Evolutionary conservation across 23 tunicate species (phyloP), one percentile per base, ranked within the genome.

Genomic region (Corella eumyota): DNA sequence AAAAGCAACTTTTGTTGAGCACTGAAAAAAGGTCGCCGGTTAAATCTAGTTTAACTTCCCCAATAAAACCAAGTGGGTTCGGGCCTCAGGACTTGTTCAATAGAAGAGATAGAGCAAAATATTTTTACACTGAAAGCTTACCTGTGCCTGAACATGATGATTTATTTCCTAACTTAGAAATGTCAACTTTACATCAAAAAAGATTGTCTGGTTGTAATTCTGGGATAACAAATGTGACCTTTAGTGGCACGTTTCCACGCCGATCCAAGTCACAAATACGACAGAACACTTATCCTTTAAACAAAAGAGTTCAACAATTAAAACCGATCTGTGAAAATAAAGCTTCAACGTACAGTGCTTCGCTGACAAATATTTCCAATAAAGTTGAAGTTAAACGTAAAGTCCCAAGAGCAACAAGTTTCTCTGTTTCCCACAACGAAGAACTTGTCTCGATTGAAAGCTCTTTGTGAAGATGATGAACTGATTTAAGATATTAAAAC

Each of bases 361-460:
- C 55, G 15, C 58, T 34, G 34, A 20, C 38, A 11, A 44, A 45
- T 45, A 44, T 54, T 2, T 32, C 60, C 2, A 54, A 26, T 25
- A 54, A 54, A 15, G 34, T 26, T 19, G 34, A 54, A 15, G 15
- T 26, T 26, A 54, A 54, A 33, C n/a, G 34, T 34, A 54, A 54
- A 9, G 66, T 74, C 9, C 67, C 81, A 6, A 74, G 76, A 19
- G 73, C 71, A 4, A 61, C 68, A 60, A 83, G 92, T 67, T 83
- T 68, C 40, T 67, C 75, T 30, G 35, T 83, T 2, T 34, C 62
- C 5, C 55, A 68, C 34, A 45, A 74, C 34, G 92, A 83, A 60
- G 56, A 72, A 7, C 47, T 83, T 3, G 80, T 72, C 40, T 52
- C 76, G 6, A 74, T 83, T 11, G 92, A 83, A 61, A 83, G 81